Percentiles rank a stretch among this genome's conserved stretches.
phyloP scores from a whole-genome alignment of 2,797 vertebrate species.

The Liasis olivaceus region DNA sequence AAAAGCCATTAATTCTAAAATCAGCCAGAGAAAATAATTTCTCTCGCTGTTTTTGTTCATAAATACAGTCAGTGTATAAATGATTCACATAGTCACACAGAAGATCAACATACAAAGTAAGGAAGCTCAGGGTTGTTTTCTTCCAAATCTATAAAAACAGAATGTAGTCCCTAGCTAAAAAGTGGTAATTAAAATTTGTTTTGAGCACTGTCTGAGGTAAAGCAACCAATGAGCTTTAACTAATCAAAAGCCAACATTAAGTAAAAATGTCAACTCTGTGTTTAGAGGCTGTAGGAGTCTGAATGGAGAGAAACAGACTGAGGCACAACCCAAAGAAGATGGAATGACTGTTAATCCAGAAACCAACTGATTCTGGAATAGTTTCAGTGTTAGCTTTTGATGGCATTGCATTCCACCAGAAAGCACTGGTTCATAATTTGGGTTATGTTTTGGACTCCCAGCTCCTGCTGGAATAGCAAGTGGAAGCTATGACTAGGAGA shows the following conservation, averaged over 20 bases:
- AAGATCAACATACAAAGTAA: slow-evolving; percentile 41
- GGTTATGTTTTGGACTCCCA: not conserved
- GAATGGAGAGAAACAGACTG: not conserved
- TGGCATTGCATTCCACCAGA: not conserved
- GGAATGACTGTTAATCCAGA: not conserved
- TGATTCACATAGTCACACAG: slow-evolving; percentile 39
- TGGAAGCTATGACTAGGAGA: not conserved
- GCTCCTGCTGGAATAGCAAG: not conserved
- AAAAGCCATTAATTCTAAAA: slow-evolving; percentile 24
- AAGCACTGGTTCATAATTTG: not conserved
- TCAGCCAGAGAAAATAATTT: slow-evolving; percentile 55
- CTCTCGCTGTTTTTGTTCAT: slow-evolving; percentile 40
- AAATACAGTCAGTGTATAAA: slow-evolving; percentile 34
- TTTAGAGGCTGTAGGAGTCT: not conserved
- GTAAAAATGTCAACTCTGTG: not conserved
- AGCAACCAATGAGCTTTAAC: slow-evolving; percentile 19
- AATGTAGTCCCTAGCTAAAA: slow-evolving; percentile 36
- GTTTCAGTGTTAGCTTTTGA: not conserved
- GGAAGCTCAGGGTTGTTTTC: slow-evolving; percentile 34
- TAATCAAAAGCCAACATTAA: slow-evolving; percentile 36
- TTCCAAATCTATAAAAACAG: slow-evolving; percentile 45
- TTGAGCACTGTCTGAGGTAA: slow-evolving; percentile 1
- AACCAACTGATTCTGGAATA: not conserved
- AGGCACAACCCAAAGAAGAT: not conserved
- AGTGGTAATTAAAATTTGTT: slow-evolving; percentile 31